A percentile compares a stretch with the other conserved stretches of the same genome.
phyloP scores from a whole-genome alignment of 2,113 vertebrate species.

The Gallinago jamesoni region DNA sequence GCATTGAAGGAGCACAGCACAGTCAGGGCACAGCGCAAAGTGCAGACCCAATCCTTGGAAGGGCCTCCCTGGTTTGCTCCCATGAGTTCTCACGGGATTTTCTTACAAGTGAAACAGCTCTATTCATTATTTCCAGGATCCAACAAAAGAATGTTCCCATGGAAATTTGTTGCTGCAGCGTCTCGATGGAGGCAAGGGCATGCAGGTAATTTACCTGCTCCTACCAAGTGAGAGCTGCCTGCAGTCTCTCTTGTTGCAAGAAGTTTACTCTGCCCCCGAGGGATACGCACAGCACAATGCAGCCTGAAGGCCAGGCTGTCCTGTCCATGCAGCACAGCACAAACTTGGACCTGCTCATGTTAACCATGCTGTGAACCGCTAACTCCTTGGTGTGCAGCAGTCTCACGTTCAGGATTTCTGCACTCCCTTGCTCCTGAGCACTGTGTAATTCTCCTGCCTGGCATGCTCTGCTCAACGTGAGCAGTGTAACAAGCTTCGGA shows the following conservation, averaged over 20 bases:
- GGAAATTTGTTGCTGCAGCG: not conserved
- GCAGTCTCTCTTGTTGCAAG: not conserved
- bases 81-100: not conserved
- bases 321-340: not conserved
- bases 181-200: not conserved
- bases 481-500: not conserved
- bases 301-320: not conserved
- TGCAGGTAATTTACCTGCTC: not conserved
- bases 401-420: accelerated
- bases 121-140: not conserved
- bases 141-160: not conserved
- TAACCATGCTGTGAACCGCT: not conserved
- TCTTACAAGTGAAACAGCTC: not conserved
- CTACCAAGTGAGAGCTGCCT: not conserved
- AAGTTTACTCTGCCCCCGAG: accelerated
- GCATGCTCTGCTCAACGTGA: not conserved
- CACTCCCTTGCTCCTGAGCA: not conserved
- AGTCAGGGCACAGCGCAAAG: accelerated
- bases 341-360: not conserved
- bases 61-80: not conserved
- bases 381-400: accelerated
- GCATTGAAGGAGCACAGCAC: not conserved
- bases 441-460: not conserved
- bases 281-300: accelerated
- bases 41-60: not conserved